Evolutionary conservation across 2,113 vertebrate genomes (phyloP), one percentile per base, ranked within the genome.

Genomic region (Phoxinus phoxinus): DNA sequence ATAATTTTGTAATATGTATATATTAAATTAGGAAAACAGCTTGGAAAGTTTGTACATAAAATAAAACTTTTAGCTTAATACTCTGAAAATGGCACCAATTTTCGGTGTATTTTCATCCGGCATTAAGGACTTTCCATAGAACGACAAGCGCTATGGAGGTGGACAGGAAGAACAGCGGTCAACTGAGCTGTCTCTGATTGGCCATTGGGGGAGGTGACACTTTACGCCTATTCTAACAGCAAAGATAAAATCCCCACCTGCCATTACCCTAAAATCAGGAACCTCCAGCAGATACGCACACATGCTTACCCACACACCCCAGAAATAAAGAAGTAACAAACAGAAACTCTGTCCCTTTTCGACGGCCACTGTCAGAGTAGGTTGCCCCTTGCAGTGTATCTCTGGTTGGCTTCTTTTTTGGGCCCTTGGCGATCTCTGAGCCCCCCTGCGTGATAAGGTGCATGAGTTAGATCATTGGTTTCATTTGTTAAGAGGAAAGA

Each of bases 401-500:
- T 59, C 27, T 41, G 30, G 19, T n/a, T 65, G 51, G 48, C 71
- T 77, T 83, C 23, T 74, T 85, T 79, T 73, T 61, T 27, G 88
- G 88, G 83, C 88, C 88, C 61, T 83, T 71, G 79, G 65, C 65
- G 72, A 67, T 75, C 56, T 65, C 63, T 78, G 61, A 51, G 82
- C 78, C 82, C 83, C 85, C 86, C 58, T 63, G 37, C 41, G 73
- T 67, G 48, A 75, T 88, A 67, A 85, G 85, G 83, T 88, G 77
- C 46, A 44, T 65, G 84, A 48, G 59, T 25, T 72, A 73, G 76
- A 89, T 89, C 89, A 92, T 90, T 78, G 84, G 87, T 91, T 93
- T 93, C 88, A 92, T 94, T 94, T 92, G 92, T 89, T 88, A 93
- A 94, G 93, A 95, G 94, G 94, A 95, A 94, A 93, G 93, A 90